Base-by-base conservation (phyloP, 2,888 invertebrate genomes). In the Dynastes tityus region DNA sequence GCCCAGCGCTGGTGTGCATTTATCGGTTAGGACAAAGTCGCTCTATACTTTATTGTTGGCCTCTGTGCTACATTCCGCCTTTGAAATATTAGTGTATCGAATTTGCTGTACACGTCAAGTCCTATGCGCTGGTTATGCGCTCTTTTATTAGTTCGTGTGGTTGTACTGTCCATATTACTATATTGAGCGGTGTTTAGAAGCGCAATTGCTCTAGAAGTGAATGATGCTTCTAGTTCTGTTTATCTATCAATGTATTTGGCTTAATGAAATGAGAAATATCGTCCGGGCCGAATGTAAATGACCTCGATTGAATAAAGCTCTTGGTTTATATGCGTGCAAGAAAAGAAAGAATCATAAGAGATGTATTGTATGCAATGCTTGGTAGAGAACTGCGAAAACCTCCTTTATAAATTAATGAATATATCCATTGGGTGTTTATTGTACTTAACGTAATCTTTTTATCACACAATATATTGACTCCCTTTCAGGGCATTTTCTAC, bases 31-130 rank as follows among this genome's bases (percentile, higher is more conserved):
- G 27, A 68, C 68, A 68, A 68, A 68, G 68, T 51, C 22, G 68
- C 27, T 27, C 49, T 51, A 29, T 29, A 68, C 51, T 68, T 51
- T 68, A 68, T 68, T 68, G 68, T 68, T 68, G 27, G 68, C 51
- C 68, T 65, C 65, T 51, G 51, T 51, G 5, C 68, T 32, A 73
- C 71, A 58, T 73, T 40, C 40, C 40, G 71, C 22, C 71, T 73
- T 73, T 73, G 71, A 73, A 73, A 73, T 58, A 73, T 73, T 73
- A 68, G 68, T 51, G 51, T 68, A 68, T 68, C 68, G 68, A 68
- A 68, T 68, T 68, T n/a, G 51, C 27, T 68, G 13, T 51, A n/a
- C 29, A 16, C 68, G 32, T 53, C 49, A 51, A 53, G 68, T 51
- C 63, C 63, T 27, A 55, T 55, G 22, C 2, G 8, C 2, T 45